Evolutionary conservation across 2,113 vertebrate genomes (phyloP).

Genomic region (Caranx melampygus): DNA sequence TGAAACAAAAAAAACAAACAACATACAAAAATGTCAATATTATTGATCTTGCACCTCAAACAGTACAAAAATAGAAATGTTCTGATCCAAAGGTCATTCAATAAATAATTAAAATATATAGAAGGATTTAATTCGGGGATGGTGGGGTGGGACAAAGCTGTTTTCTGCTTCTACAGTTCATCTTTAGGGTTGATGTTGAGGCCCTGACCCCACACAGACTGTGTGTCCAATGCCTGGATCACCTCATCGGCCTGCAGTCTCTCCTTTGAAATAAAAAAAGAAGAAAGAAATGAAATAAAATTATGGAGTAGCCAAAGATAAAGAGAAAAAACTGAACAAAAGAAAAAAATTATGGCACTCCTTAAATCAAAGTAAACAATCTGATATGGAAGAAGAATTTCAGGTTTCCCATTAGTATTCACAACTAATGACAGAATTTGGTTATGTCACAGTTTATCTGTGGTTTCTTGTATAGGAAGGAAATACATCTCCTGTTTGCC

Average conservation of each 20-base stretch:
- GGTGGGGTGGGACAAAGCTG: neutral
- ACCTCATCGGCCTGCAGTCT: conserved; percentile 96
- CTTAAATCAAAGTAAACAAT: neutral
- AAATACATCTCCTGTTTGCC: too few relatives aligned
- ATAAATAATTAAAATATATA: conserved; percentile 89
- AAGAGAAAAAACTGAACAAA: neutral
- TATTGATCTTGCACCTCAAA: conserved; percentile 78
- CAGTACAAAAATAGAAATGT: conserved; percentile 96
- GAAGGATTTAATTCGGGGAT: conserved; percentile 39
- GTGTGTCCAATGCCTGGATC: conserved; percentile 87
- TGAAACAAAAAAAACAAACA: neutral
- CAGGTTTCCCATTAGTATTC: neutral
- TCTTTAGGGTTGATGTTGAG: conserved; percentile 93
- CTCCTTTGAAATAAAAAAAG: conserved; percentile 83
- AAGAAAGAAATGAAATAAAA: neutral
- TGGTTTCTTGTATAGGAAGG: neutral
- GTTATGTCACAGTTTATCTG: neutral
- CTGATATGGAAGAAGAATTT: neutral
- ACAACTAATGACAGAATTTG: neutral
- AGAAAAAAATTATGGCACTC: neutral
- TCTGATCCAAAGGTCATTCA: conserved; percentile 90
- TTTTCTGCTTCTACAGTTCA: conserved; percentile 86
- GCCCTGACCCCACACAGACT: conserved; percentile 78
- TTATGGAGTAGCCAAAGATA: too few relatives aligned
- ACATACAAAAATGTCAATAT: conserved; percentile 43